Percentiles rank a stretch among this genome's conserved stretches.
Conservation (phyloP, 2,888 invertebrate genomes). For the Drosophila robusta region DNA sequence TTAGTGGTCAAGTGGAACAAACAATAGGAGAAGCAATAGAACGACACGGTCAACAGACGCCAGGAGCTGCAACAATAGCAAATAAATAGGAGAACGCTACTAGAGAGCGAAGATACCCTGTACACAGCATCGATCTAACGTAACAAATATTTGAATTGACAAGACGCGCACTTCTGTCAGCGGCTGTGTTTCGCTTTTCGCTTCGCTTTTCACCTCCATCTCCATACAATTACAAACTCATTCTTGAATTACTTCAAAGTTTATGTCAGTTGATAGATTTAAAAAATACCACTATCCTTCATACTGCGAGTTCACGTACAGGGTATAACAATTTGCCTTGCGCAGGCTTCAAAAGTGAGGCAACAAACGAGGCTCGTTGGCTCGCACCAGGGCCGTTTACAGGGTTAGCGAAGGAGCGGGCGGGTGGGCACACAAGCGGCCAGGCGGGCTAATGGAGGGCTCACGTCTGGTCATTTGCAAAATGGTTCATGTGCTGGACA, state of each 20-base stretch:
- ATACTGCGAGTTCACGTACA: background rate
- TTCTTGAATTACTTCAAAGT: too few relatives aligned
- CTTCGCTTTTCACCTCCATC: too few relatives aligned
- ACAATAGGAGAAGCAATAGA: constrained; percentile 47
- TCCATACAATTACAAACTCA: too few relatives aligned
- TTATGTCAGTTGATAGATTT: too few relatives aligned
- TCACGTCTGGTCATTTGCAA: constrained; percentile 80
- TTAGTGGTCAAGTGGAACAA: constrained; percentile 80
- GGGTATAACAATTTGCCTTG: constrained; percentile 36
- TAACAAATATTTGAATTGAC: too few relatives aligned
- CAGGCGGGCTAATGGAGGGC: constrained; percentile 69
- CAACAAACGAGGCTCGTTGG: constrained; percentile 58
- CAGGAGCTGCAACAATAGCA: constrained; percentile 33
- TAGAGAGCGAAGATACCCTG: background rate
- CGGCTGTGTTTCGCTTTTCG: too few relatives aligned
- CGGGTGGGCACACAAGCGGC: constrained; percentile 8
- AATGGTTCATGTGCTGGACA: constrained; percentile 78
- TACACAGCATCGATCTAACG: too few relatives aligned
- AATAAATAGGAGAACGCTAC: background rate
- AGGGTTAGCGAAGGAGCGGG: constrained; percentile 23
- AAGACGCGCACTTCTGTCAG: too few relatives aligned
- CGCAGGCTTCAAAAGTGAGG: constrained; percentile 51
- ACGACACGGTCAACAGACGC: constrained; percentile 47
- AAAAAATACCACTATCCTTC: too few relatives aligned
- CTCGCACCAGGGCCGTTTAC: constrained; percentile 47